phyloP scores from a whole-genome alignment of 2,888 invertebrate genomes.

The Taenaris catops region DNA sequence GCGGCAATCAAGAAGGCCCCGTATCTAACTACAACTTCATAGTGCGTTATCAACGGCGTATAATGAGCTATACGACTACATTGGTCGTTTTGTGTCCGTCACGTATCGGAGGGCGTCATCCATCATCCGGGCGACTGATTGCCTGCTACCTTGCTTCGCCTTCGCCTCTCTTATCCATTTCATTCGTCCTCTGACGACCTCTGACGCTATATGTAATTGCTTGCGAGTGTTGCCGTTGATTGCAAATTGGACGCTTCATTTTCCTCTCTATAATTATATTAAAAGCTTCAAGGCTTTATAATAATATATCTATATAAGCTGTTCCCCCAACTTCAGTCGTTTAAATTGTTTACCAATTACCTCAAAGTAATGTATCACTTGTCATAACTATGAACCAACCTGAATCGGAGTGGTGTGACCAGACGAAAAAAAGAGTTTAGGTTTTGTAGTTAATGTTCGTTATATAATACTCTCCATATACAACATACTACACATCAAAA shows the following conservation, averaged over 20 bases:
- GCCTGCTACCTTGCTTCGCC: constrained; percentile 70
- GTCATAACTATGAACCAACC: too few species aligned
- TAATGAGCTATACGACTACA: constrained; percentile 63
- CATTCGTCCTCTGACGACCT: constrained; percentile 67
- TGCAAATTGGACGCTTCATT: constrained; percentile 37
- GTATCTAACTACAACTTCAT: constrained; percentile 71
- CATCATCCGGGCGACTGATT: constrained; percentile 74
- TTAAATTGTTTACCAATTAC: too few species aligned
- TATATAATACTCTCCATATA: too few species aligned
- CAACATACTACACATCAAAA: too few species aligned
- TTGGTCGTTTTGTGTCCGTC: constrained; percentile 69
- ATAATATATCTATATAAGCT: too few species aligned
- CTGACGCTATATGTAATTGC: constrained; percentile 62
- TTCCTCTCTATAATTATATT: constrained; percentile 33
- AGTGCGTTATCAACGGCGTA: constrained; percentile 69
- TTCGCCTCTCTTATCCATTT: constrained; percentile 62
- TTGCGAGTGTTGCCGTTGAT: constrained; percentile 46
- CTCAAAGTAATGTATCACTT: too few species aligned
- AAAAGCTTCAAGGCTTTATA: constrained; percentile 1
- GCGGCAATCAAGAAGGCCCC: constrained; percentile 55
- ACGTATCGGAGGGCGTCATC: constrained; percentile 65
- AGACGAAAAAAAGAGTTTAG: too few species aligned
- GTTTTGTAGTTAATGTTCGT: too few species aligned
- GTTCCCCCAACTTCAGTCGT: too few species aligned
- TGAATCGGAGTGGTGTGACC: too few species aligned